Base-by-base conservation (phyloP, 2,113 vertebrate genomes). In the Galemys pyrenaicus region DNA sequence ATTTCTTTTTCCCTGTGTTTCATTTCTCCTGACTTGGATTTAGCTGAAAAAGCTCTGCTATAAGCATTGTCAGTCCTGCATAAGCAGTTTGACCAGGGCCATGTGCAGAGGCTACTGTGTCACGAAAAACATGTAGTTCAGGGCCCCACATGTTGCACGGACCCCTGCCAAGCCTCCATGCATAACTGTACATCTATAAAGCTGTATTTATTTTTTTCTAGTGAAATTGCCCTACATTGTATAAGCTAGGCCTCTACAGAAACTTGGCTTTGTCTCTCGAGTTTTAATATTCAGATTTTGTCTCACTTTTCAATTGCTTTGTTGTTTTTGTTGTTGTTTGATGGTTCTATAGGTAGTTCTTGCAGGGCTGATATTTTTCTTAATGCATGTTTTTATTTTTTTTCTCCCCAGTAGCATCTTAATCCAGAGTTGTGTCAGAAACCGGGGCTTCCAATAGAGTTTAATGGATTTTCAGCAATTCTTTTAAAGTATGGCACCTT, bases 321-420 rank as follows among this genome's bases (percentile, higher is more conserved):
- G 32, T 65, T 30, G 9, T 65, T 89, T n/a, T 32, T 35, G 2
- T 56, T 30, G 51, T 58, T 60, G 1, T 58, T 81, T 74, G 85
- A 82, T 70, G 78, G 78, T 68, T 91, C 68, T 56, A 0, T 32
- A 77, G 30, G 65, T 58, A 92, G 67, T 28, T 39, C 54, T 65
- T 74, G 15, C 17, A 9, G 2, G 22, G 39, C 11, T 80, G 44
- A 9, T 37, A 51, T 19, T 82, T 86, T 90, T 84, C 51, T 95
- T 71, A 75, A 83, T 91, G 79, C 74, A 68, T 56, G 20, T 39
- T 77, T 89, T 96, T 41, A 64, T 64, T 60, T 46, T 96, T 51
- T 80, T 62, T 71, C 54, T 78, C 5, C 68, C 16, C 17, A 65
- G 68, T 7, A 70, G 16, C 54, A 49, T 92, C 78, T 81, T 51